Evolutionary conservation across 2,113 vertebrate genomes (phyloP), one percentile per base, ranked within the genome.

Genomic region (Lophura nycthemera): DNA sequence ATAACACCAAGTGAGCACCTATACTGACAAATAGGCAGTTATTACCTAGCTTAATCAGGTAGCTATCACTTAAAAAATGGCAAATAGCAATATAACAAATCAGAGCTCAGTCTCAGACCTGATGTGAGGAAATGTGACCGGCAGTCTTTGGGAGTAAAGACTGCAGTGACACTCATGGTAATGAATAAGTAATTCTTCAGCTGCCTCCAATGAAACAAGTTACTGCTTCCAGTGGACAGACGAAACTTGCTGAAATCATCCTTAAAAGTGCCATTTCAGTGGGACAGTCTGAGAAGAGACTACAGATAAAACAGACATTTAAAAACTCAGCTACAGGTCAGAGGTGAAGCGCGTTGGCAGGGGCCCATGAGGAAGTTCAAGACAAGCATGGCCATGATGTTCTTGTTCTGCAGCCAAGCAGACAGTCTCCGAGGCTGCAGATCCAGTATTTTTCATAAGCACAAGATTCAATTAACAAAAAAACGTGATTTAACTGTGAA

Each of bases 271-370:
- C 14, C 8, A 0, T 4, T 61, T 17, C 59, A 11, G 25, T 8
- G 10, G 66, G 36, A 54, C 30, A 19, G 14, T 4, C 16, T 5
- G 81, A 24, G 36, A n/a, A 80, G 42, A 84, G 32, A 9, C 5
- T 1, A 27, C 8, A 34, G 60, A 32, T 9, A 20, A 22, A 24
- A 11, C 0, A 21, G 52, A 27, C 61, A 18, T 7, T 2, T 2
- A 36, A 56, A 0, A 0, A 21, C 3, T 2, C 0, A 43, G 61
- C n/a, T 54, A 38, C 13, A 43, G 21, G 45, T 48, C 78, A 65
- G 67, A 56, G 50, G 2, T 27, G 79, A 52, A 67, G 29, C 11
- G 5, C 0, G 0, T 1, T 61, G 88, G 48, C 50, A 32, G 1
- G 16, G 38, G 6, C 29, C 48, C 40, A 22, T 0, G 1, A 17